Percentiles rank a stretch among this genome's conserved stretches.
phyloP scores from a whole-genome alignment of 2,888 invertebrate genomes.

The Pyrgus malvae region DNA sequence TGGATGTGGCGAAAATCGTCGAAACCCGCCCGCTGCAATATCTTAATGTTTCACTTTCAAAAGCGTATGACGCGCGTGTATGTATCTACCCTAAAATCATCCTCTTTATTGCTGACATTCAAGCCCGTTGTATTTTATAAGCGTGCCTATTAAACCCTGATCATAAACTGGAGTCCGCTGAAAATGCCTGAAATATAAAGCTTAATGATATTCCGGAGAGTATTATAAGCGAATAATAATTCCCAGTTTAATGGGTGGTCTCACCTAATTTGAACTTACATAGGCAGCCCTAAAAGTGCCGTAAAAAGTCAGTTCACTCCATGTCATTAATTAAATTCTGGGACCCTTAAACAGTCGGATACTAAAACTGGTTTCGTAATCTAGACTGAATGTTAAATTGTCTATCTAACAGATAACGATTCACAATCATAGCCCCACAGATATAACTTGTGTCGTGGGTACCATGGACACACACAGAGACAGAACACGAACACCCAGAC shows the following conservation, averaged over 20 bases:
- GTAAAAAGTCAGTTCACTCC: conserved; percentile 7
- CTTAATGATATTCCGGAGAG: neutral
- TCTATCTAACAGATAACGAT: too few species aligned
- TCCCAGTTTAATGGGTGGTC: conserved; percentile 11
- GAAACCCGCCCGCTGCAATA: too few species aligned
- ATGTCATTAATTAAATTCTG: conserved; percentile 14
- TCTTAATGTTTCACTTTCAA: too few species aligned
- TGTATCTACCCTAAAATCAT: too few species aligned
- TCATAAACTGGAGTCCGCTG: neutral
- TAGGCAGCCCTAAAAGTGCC: conserved; percentile 1
- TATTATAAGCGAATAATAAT: conserved; percentile 10
- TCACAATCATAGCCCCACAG: too few species aligned
- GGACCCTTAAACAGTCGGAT: neutral
- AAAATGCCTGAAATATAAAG: conserved; percentile 6
- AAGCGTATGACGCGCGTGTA: too few species aligned
- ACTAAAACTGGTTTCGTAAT: neutral
- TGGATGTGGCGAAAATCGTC: too few species aligned
- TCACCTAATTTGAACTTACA: conserved; percentile 20
- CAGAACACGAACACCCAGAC: too few species aligned
- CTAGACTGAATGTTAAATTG: too few species aligned
- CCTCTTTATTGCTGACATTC: neutral
- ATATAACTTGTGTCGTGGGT: too few species aligned
- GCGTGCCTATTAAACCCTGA: neutral
- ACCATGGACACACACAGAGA: too few species aligned
- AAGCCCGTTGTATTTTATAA: neutral